Evolutionary conservation across 1,140 invertebrate genomes (phyloP).

Genomic region (Antheraea pernyi): DNA sequence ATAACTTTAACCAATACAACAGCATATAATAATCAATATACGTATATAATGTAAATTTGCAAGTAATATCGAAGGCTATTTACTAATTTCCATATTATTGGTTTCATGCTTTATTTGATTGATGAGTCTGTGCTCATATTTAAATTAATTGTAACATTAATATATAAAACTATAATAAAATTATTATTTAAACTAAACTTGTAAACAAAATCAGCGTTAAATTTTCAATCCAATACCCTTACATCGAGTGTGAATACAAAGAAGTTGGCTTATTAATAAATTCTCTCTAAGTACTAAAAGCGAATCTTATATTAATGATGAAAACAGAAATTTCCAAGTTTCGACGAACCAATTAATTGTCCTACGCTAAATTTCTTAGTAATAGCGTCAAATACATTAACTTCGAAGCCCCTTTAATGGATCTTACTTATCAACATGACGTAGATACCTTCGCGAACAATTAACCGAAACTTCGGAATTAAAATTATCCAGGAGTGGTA

Average conservation of each 20-base stretch:
- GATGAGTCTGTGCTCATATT: no score
- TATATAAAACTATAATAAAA: no score
- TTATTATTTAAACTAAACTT: no score
- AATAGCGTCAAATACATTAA: not conserved
- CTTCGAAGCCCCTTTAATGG: not conserved
- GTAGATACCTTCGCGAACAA: not conserved
- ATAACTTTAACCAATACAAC: no score
- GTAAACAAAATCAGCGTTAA: no score
- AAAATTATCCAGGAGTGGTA: not conserved
- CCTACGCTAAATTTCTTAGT: not conserved
- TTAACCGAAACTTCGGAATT: not conserved
- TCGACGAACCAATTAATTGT: constrained; percentile 59
- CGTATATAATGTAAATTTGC: no score
- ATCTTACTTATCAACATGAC: not conserved
- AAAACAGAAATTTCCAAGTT: constrained; percentile 62
- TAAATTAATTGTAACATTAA: no score
- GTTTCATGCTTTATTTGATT: no score
- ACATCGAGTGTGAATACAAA: not conserved
- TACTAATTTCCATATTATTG: no score
- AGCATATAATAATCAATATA: no score
- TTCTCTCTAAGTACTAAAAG: not conserved
- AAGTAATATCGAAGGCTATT: no score
- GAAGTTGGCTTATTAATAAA: not conserved
- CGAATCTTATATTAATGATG: constrained; percentile 9
- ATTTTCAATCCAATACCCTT: no score